Percentiles rank a stretch among this genome's conserved stretches.
These are phyloP conservation scores for Epinephelus moara DNA, from an alignment of 2,113 vertebrate species.

Conservation along the genomic window DNA sequence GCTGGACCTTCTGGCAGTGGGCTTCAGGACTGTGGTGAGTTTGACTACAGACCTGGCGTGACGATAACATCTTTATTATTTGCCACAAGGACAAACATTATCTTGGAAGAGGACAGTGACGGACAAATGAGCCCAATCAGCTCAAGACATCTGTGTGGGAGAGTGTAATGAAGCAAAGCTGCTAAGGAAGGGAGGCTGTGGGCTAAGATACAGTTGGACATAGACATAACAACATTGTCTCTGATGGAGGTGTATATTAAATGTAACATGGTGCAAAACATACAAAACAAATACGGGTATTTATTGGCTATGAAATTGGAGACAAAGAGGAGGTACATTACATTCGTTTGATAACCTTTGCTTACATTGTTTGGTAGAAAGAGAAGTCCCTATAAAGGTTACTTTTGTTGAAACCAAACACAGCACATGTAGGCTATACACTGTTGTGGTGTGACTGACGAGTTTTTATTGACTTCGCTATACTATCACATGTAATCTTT, in stretches of 20 bases:
- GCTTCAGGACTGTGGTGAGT: too few species aligned
- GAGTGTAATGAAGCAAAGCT: neutral
- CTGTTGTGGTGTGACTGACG: slow-evolving; percentile 8
- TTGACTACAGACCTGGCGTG: too few species aligned
- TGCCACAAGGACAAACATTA: neutral
- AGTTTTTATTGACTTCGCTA: slow-evolving; percentile 40
- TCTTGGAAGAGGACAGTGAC: neutral
- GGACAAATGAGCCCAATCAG: neutral
- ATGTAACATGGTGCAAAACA: neutral
- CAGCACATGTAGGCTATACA: too few species aligned
- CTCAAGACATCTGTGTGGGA: neutral
- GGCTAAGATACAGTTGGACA: neutral
- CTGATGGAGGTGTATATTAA: neutral
- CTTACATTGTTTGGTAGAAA: neutral
- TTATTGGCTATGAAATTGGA: neutral
- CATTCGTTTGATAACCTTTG: neutral
- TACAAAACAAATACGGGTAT: neutral
- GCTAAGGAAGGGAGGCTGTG: neutral
- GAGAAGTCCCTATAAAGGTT: neutral
- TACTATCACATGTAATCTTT: slow-evolving; percentile 20
- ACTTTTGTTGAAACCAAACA: neutral
- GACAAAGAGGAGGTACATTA: neutral
- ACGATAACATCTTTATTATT: neutral
- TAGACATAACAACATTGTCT: neutral
- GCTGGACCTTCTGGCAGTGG: too few species aligned